Percentiles rank a stretch among this genome's conserved stretches.
Conservation (phyloP, 2,113 vertebrate genomes). For the Catharus bicknelli region DNA sequence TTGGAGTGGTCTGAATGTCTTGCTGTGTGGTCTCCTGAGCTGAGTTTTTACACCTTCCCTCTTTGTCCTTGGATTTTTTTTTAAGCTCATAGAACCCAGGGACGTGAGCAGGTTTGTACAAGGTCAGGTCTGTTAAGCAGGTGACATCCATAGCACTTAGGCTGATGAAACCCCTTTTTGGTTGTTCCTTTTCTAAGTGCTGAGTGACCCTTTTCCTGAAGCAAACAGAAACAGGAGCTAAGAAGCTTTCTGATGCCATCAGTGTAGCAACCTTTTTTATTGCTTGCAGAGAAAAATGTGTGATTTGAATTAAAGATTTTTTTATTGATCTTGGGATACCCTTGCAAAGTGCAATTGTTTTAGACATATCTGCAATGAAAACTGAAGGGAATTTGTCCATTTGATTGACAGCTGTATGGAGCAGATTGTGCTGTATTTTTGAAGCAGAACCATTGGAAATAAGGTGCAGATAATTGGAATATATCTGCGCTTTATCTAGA, state of each 20-base stretch:
- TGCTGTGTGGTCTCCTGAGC: neutral
- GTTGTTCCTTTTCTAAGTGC: neutral
- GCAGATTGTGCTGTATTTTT: neutral
- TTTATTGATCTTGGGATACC: neutral
- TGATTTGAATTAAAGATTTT: neutral
- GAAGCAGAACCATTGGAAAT: neutral
- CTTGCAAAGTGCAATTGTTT: conserved; percentile 17
- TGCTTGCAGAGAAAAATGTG: neutral
- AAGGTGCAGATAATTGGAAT: neutral
- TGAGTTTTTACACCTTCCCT: neutral
- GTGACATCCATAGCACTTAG: neutral
- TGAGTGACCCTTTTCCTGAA: neutral
- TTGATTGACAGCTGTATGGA: neutral
- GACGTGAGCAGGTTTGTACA: neutral
- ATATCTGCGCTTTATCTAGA: neutral
- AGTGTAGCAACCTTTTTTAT: neutral
- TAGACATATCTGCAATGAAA: neutral
- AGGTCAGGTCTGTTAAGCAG: conserved; percentile 32
- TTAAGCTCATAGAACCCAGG: neutral
- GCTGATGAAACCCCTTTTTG: conserved; percentile 17
- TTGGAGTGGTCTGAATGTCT: neutral
- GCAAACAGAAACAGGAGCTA: neutral
- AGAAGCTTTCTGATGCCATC: neutral
- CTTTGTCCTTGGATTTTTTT: neutral
- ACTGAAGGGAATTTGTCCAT: neutral